Evolutionary conservation across 53 echinoderm and acorn worm genomes (phyloP), one percentile per base, ranked within the genome.

Genomic region (Apostichopus leukothele): DNA sequence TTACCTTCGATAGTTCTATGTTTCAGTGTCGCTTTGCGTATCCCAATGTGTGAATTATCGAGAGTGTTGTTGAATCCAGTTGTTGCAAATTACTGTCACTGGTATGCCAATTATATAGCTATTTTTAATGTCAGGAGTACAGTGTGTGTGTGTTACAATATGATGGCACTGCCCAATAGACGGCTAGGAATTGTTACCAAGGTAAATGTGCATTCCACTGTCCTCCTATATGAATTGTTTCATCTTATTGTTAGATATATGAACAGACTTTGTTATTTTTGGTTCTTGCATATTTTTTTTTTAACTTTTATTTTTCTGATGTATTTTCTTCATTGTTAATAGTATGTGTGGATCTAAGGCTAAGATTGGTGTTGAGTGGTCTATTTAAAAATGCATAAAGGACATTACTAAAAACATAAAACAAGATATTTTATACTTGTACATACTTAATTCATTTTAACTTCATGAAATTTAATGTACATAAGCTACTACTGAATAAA

Each of bases 371-470:
- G 63, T 63, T 63, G 63, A 63, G 63, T 16, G 16, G 16, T 63
- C 39, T 63, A 63, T 63, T 63, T 63, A 63, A 63, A 63, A 63
- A 16, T 63, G 63, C 63, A 63, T 63, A 63, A 63, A 6, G 63
- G 63, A 63, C 12, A 63, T 63, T 63, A 63, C 11, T 63, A 63
- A 13, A 16, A 79, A 39, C 39, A 39, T 39, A 52, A 52, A 79
- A 79, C 39, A 79, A 79, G 51, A 79, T 79, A 79, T 79, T 79
- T 79, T 79, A 79, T 79, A 79, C 79, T 14, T 79, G 79, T 79
- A 79, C 50, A 79, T 51, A 79, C 50, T 52, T 79, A 39, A 39
- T 39, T 39, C 51, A 19, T 79, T 79, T 79, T 53, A 79, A 79
- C 79, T 79, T 79, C 53, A 53, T 79, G 79, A 79, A 53, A 79